Evolutionary conservation across 2,113 vertebrate species (phyloP).

Genomic region (Chlamydotis undulata): DNA sequence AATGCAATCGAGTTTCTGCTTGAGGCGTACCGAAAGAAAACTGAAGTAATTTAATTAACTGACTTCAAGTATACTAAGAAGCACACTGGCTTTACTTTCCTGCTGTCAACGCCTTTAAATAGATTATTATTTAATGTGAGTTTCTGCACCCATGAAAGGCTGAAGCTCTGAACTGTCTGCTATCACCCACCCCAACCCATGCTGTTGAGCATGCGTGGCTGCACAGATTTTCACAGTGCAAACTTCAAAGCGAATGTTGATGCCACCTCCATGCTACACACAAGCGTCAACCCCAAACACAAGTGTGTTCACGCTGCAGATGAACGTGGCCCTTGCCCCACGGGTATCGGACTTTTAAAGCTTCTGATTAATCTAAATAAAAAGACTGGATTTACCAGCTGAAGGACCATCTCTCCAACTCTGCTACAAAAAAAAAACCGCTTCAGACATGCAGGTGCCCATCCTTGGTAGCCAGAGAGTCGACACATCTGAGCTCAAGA

Average conservation of each 20-base stretch:
- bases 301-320: rapidly evolving
- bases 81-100: slow-evolving; percentile 24
- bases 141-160: background rate
- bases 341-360: background rate
- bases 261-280: rapidly evolving
- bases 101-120: slow-evolving; percentile 49
- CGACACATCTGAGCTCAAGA: background rate
- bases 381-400: background rate
- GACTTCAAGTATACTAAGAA: slow-evolving; percentile 67
- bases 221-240: rapidly evolving
- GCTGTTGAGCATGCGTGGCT: rapidly evolving
- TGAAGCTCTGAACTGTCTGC: background rate
- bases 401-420: background rate
- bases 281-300: background rate
- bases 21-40: slow-evolving; percentile 60
- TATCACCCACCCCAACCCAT: background rate
- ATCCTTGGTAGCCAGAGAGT: background rate
- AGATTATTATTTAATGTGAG: slow-evolving; percentile 10
- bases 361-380: background rate
- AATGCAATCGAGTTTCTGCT: slow-evolving; percentile 75
- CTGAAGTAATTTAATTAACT: slow-evolving; percentile 77
- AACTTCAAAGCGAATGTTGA: background rate
- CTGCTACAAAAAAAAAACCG: background rate
- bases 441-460: background rate
- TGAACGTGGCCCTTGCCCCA: background rate